These are phyloP conservation scores for Drosophila tani DNA, from an alignment of 1,140 invertebrate species.

Conservation along the genomic window DNA sequence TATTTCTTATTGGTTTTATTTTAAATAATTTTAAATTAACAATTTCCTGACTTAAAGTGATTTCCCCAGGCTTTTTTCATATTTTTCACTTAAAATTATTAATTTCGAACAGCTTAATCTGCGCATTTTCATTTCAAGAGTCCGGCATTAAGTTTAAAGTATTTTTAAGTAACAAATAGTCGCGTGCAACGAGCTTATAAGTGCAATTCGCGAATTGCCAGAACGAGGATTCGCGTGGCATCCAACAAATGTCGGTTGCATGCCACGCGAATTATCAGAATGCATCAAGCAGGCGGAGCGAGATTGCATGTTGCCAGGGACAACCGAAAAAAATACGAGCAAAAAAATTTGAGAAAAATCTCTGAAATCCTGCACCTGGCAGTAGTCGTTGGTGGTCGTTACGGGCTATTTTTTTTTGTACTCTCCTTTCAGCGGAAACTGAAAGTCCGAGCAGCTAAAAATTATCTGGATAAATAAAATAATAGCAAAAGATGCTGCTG, in stretches of 20 bases:
- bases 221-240: slow-evolving; percentile 23
- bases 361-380: slow-evolving; percentile 45
- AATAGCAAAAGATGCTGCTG: not conserved
- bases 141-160: slow-evolving; percentile 35
- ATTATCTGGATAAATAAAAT: slow-evolving; percentile 15
- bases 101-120: too few species aligned
- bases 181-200: slow-evolving; percentile 63
- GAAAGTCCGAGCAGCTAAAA: slow-evolving; percentile 20
- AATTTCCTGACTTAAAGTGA: too few species aligned
- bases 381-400: slow-evolving; percentile 18
- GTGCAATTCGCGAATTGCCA: slow-evolving; percentile 15
- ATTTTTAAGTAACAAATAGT: slow-evolving; percentile 50
- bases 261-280: slow-evolving; percentile 33
- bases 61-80: too few species aligned
- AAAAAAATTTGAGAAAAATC: slow-evolving; percentile 11
- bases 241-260: slow-evolving; percentile 45
- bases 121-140: not conserved
- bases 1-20: too few species aligned
- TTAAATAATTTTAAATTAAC: too few species aligned
- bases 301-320: slow-evolving; percentile 32
- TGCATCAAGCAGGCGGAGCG: slow-evolving; percentile 26
- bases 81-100: too few species aligned
- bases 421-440: slow-evolving; percentile 8
- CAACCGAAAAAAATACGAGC: not conserved
- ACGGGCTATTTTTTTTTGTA: slow-evolving; percentile 2